Conservation (phyloP, 2,888 invertebrate species). For the Emesis russula region DNA sequence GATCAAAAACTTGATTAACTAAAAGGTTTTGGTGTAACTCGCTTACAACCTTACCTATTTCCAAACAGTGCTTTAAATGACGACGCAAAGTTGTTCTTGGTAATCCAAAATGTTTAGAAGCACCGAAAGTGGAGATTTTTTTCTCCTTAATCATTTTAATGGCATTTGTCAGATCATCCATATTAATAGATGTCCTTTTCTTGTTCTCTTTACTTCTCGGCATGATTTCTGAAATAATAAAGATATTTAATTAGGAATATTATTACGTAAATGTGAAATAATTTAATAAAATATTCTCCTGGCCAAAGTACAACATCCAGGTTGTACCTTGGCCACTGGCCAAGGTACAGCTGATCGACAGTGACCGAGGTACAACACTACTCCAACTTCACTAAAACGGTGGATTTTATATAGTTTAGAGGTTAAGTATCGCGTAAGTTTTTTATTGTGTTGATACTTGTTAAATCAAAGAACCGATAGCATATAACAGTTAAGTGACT, state of each 20-base stretch:
- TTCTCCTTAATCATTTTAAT: slow-evolving; percentile 63
- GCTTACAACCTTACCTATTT: slow-evolving; percentile 69
- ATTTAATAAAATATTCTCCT: slow-evolving; percentile 23
- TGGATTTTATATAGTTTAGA: slow-evolving; percentile 30
- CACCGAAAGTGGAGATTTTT: slow-evolving; percentile 65
- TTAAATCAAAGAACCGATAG: slow-evolving; percentile 60
- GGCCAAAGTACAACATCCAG: slow-evolving; percentile 4
- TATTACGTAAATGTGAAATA: slow-evolving; percentile 21
- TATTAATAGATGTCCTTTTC: slow-evolving; percentile 46
- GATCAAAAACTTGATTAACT: slow-evolving; percentile 12
- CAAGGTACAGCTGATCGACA: slow-evolving; percentile 32
- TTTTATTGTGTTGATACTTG: slow-evolving; percentile 50
- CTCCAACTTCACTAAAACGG: slow-evolving; percentile 21
- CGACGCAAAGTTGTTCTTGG: slow-evolving; percentile 68
- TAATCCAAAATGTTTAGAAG: slow-evolving; percentile 72
- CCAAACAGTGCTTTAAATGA: slow-evolving; percentile 51
- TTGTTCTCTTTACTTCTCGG: slow-evolving; percentile 12
- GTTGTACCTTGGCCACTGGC: neutral
- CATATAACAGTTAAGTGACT: slow-evolving; percentile 64
- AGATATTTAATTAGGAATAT: slow-evolving; percentile 6
- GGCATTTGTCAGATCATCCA: slow-evolving; percentile 63
- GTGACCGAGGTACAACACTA: slow-evolving; percentile 44
- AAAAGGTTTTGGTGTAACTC: slow-evolving; percentile 65
- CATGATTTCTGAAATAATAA: slow-evolving; percentile 20
- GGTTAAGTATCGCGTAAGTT: slow-evolving; percentile 34